Percentiles rank a stretch among this genome's conserved stretches.
Evolutionary conservation across 2,113 vertebrate species (phyloP).

Genomic region (Perca fluviatilis): DNA sequence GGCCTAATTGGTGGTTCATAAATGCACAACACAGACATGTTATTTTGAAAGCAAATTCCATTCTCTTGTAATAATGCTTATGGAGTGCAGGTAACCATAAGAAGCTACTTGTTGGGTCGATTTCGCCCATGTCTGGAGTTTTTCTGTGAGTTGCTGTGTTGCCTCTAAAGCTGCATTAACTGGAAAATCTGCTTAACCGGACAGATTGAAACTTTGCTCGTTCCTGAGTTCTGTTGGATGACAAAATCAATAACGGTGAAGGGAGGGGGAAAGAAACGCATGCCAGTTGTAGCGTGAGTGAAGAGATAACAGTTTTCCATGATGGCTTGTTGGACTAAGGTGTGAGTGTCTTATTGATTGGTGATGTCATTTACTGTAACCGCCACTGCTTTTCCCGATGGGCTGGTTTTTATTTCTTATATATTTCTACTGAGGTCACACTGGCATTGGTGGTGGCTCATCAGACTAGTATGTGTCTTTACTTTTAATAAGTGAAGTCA

Average conservation of each 20-base stretch:
- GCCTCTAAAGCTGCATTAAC: not conserved
- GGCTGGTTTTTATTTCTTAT: conserved; percentile 25
- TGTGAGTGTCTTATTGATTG: conserved; percentile 61
- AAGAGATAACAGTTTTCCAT: conserved; percentile 51
- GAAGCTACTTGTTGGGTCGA: not conserved
- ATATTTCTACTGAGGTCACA: conserved; percentile 16
- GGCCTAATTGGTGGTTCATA: not conserved
- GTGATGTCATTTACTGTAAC: conserved; percentile 36
- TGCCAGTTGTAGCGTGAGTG: conserved; percentile 43
- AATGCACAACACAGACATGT: not conserved
- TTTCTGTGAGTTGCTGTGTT: not conserved
- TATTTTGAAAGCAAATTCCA: not conserved
- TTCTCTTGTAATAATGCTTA: not conserved
- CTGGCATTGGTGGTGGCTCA: not conserved
- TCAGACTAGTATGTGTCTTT: conserved; percentile 8
- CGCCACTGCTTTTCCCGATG: not conserved
- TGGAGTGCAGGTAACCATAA: not conserved
- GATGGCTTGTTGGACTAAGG: conserved; percentile 38
- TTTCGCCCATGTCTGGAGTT: not conserved
- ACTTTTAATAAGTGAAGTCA: conserved; percentile 12
- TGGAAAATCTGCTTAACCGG: conserved; percentile 33
- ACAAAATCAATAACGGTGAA: conserved; percentile 61
- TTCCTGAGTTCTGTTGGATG: conserved; percentile 32
- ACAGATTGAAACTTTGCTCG: conserved; percentile 36
- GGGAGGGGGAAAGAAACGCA: conserved; percentile 34